phyloP scores from a whole-genome alignment of 2,888 invertebrate species.

The Cephus spinipes region DNA sequence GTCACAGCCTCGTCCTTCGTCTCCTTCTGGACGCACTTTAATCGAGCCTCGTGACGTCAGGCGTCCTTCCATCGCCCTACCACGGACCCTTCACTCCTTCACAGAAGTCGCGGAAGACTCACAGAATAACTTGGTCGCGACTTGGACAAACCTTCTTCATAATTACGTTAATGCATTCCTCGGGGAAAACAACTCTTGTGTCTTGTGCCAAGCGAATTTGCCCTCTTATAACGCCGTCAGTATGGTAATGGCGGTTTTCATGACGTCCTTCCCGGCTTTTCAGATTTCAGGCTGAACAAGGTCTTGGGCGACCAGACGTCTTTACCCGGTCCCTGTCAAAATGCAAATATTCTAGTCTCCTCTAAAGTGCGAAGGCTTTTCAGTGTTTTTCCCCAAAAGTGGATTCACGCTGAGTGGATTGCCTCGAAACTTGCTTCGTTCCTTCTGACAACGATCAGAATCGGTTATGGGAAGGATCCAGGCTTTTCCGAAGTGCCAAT shows the following conservation, averaged over 20 bases:
- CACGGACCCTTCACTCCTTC: neutral
- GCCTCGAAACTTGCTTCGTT: neutral
- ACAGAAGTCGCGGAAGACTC: neutral
- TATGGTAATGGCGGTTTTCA: neutral
- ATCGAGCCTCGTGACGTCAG: neutral
- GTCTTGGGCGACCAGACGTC: neutral
- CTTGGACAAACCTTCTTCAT: neutral
- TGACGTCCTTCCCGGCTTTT: neutral
- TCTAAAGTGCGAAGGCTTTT: neutral
- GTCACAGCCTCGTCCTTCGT: neutral
- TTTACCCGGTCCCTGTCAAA: neutral
- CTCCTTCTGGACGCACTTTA: neutral
- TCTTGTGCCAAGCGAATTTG: conserved; percentile 7
- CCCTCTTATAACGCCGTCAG: neutral
- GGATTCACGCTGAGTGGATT: neutral
- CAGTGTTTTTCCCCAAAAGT: neutral
- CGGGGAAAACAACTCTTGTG: conserved; percentile 38
- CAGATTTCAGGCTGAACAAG: neutral
- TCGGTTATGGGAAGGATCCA: neutral
- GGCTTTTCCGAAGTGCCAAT: neutral
- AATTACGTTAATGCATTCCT: conserved; percentile 46
- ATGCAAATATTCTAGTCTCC: neutral
- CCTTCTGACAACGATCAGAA: neutral
- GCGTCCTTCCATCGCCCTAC: conserved; percentile 16
- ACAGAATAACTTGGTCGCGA: neutral